Evolutionary conservation across 2,888 invertebrate genomes (phyloP), one percentile per base, ranked within the genome.

Genomic region (Perdita meconis): DNA sequence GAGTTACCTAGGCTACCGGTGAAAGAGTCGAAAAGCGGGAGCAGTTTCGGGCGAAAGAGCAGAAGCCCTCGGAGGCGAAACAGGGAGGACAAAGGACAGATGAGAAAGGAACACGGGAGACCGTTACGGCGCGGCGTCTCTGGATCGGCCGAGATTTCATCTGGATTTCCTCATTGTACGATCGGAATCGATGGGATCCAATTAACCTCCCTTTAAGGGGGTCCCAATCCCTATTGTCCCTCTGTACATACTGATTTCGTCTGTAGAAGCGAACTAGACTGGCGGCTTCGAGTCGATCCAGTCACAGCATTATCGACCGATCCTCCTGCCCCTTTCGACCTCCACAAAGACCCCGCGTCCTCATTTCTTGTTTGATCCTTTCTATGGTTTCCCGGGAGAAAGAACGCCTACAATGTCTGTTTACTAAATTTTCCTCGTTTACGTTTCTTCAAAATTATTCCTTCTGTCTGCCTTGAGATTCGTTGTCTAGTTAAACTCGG

Each of bases 1-100:
- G 90, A 88, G 90, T 90, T 90, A 89, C 90, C 88, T 86, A 87
- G 90, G 85, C 90, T 89, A 90, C 90, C 81, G 42, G 55, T 59
- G 44, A 81, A 81, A 67, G 74, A 80, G 57, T 63, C 66, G 42
- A 53, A 53, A 57, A 64, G 51, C 59, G 42, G 59, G 44, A 16
- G 24, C n/a, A 50, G 64, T 34, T 59, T 57, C 22, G 1, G 47
- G 19, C 36, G 42, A 13, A 19, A 42, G 16, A 60, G 50, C 24
- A 36, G 38, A n/a, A 57, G 56, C 50, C 53, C 8, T 65, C 36
- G 56, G 57, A 63, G 53, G 64, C 61, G 63, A 60, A 63, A 65
- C 50, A 34, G 51, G 38, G 42, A 59, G 38, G 61, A 44, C 13
- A 42, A 50, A 47, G 36, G 56, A 63, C 22, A 19, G 47, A 47